Conservation (phyloP, 2,797 vertebrate genomes). For the Ispidina picta region DNA sequence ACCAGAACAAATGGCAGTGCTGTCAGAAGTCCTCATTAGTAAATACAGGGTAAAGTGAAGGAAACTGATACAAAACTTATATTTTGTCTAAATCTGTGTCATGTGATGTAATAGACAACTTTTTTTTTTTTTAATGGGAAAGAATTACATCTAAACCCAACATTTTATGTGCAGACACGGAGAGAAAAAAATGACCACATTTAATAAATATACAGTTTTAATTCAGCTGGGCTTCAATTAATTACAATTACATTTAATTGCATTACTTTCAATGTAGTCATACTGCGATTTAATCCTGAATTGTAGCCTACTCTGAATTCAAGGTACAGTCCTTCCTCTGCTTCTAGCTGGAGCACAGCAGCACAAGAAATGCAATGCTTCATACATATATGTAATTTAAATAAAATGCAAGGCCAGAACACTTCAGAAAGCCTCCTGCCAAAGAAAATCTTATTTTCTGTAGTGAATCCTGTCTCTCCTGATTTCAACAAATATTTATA, state of each 20-base stretch:
- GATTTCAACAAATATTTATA: neutral
- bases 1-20: neutral
- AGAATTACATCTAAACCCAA: neutral
- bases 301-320: neutral
- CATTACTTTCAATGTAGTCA: neutral
- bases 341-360: neutral
- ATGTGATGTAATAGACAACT: neutral
- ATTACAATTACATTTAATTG: neutral
- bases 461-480: neutral
- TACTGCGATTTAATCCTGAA: neutral
- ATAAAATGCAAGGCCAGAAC: neutral
- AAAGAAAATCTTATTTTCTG: neutral
- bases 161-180: neutral
- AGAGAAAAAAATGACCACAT: accelerated
- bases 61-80: neutral
- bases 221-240: neutral
- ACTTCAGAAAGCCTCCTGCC: neutral
- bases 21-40: neutral
- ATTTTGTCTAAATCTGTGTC: neutral
- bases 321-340: neutral
- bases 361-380: neutral
- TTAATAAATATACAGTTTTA: neutral
- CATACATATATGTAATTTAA: neutral
- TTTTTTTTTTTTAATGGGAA: neutral
- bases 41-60: neutral